Percentiles rank a stretch among this genome's conserved stretches.
These are phyloP conservation scores for Cheilosia vernalis DNA, from an alignment of 2,888 invertebrate species.

Conservation along the genomic window DNA sequence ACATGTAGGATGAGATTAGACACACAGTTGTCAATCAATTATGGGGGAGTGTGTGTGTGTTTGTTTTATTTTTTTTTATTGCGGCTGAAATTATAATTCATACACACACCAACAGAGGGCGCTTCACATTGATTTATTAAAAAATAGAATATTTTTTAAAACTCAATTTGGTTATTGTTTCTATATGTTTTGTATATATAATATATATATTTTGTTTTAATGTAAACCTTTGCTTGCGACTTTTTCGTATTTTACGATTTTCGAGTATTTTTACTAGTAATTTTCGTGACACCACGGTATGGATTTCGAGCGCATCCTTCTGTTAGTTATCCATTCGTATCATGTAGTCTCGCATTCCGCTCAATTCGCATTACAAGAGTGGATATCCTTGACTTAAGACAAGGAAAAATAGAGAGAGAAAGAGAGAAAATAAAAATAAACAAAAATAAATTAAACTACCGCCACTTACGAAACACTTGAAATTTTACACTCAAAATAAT, in stretches of 20 bases:
- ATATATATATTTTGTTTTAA: constrained; percentile 11
- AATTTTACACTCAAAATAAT: constrained; percentile 48
- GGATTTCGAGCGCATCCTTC: constrained; percentile 56
- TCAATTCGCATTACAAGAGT: constrained; percentile 44
- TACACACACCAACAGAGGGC: constrained; percentile 72
- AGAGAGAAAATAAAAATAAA: constrained; percentile 65
- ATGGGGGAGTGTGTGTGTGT: constrained; percentile 41
- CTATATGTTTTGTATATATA: neutral
- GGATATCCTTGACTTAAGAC: constrained; percentile 56
- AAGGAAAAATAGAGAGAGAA: constrained; percentile 62
- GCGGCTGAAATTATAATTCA: constrained; percentile 73
- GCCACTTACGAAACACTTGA: constrained; percentile 42
- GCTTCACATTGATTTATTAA: constrained; percentile 67
- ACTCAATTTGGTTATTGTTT: constrained; percentile 25
- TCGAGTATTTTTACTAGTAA: constrained; percentile 20
- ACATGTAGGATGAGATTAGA: constrained; percentile 67
- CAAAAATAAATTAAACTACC: constrained; percentile 53
- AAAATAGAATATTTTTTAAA: constrained; percentile 54
- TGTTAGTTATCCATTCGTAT: constrained; percentile 50
- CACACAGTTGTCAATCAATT: constrained; percentile 71
- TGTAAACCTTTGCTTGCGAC: constrained; percentile 29
- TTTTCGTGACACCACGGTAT: constrained; percentile 39
- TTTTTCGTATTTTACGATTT: constrained; percentile 28
- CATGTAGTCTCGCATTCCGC: constrained; percentile 41
- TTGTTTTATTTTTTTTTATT: constrained; percentile 26